Base-by-base conservation (phyloP, 1,140 invertebrate genomes). In the Zaprionus lachaisei region DNA sequence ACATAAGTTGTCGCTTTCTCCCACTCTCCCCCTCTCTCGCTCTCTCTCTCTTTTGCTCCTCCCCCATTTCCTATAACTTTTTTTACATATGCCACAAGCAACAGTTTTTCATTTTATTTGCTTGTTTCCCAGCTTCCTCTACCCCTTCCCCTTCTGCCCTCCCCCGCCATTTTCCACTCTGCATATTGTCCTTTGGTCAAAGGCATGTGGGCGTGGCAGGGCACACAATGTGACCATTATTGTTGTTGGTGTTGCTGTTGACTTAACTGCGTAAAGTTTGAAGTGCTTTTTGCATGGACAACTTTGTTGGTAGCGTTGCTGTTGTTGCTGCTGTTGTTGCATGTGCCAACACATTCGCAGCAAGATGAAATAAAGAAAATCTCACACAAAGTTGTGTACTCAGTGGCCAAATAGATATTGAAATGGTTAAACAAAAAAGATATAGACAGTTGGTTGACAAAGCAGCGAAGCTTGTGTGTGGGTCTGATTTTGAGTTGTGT, bases 1-100 rank as follows among this genome's bases (percentile, higher is more conserved):
- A 83, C 81, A 83, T 83, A 83, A 83, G 81, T 80, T 83, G 81
- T 80, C 81, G 81, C 81, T 64, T 77, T 44, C n/a, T 7, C 2
- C 17, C 12, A 70, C 62, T 17, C 7, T 24, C 20, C 9, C 11
- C 22, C 28, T 20, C 67, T n/a, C 57, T 47, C 17, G 2, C 31
- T 17, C 28, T 4, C n/a, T 17, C 41, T 11, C n/a, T n/a, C 1
- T 17, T 6, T 9, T n/a, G 2, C 7, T 17, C 41, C 6, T 3
- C 2, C 75, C 6, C 75, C 65, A 69, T 82, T 79, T 74, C 55
- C 37, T 69, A 24, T 57, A 65, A 62, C 79, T 81, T 62, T 70
- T 73, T 68, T 60, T 67, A 70, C 79, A 71, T 64, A 54, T 64
- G 34, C 65, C 61, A 74, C 66, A 57, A 78, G 70, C 75, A 82